Base-by-base conservation (phyloP, 2,797 vertebrate species). In the Strix occidentalis region DNA sequence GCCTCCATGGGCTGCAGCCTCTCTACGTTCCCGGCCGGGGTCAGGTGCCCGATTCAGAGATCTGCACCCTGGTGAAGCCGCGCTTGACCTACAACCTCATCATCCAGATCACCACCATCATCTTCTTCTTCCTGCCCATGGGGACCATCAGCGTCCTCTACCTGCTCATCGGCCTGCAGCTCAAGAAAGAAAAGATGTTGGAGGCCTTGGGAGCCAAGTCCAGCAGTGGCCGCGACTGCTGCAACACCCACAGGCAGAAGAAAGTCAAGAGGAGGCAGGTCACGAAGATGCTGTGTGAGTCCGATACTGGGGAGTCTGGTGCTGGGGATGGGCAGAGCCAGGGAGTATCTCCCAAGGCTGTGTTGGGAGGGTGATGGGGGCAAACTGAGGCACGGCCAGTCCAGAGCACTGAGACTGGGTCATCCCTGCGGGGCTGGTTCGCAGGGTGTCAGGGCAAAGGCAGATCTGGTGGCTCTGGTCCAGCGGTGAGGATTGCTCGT, bases 211-310 rank as follows among this genome's bases (percentile, higher is more conserved):
- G 98, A 94, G 94, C 97, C 16, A 98, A 98, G 91, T 95, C 97
- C 0, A 28, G 94, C 4, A 78, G 96, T 4, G 63, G 91, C n/a
- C 88, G 39, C 3, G 85, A 98, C 74, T 98, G 97, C 84, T 98
- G 96, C 84, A 98, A 97, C 31, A 16, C 92, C 39, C 97, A 90
- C 14, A 95, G 97, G 50, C 98, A 98, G 93, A 98, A 98, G 97
- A 98, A 98, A 60, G 95, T 95, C 23, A 97, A 98, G n/a, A 98
- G 98, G 81, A 98, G 97, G n/a, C 99, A 99, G 96, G 99, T 99
- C 98, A 99, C 99, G 0, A 99, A 99, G 97, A 99, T 99, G 99
- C 97, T 99, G 91, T 99, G 99, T 99, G 96, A 99, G 99, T 99
- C 5, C 1, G 1, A 11, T 16, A 9, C 54, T 78, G 82, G 77